Evolutionary conservation across 2,113 vertebrate genomes (phyloP).

Genomic region (Haemorhous mexicanus): DNA sequence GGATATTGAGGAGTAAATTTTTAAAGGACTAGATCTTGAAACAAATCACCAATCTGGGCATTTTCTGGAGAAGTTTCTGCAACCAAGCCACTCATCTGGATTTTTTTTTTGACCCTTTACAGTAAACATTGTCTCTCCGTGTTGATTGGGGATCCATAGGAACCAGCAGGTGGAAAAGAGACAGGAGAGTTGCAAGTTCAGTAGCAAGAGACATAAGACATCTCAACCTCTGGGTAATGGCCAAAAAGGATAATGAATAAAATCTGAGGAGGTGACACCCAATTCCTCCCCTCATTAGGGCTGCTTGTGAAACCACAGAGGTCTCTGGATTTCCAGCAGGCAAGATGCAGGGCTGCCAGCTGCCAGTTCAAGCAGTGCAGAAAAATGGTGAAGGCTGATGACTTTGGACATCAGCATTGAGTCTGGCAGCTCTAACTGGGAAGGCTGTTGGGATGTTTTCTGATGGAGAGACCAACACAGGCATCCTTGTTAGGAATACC

Average conservation of each 20-base stretch:
- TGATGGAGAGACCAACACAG: background rate
- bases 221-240: background rate
- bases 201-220: background rate
- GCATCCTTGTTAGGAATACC: background rate
- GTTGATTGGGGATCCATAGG: background rate
- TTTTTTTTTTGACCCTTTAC: background rate
- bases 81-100: background rate
- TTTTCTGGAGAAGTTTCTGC: background rate
- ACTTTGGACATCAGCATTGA: background rate
- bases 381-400: background rate
- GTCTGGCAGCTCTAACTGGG: rapidly evolving
- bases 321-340: background rate
- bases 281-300: background rate
- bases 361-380: background rate
- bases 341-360: background rate
- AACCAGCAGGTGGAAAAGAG: background rate
- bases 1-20: background rate
- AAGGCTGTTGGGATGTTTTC: background rate
- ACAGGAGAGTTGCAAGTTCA: background rate
- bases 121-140: background rate
- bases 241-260: background rate
- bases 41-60: background rate
- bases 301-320: rapidly evolving
- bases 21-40: background rate
- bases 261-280: background rate